Conservation (phyloP, 2,113 vertebrate species). For the Hippocampus barbouri region DNA sequence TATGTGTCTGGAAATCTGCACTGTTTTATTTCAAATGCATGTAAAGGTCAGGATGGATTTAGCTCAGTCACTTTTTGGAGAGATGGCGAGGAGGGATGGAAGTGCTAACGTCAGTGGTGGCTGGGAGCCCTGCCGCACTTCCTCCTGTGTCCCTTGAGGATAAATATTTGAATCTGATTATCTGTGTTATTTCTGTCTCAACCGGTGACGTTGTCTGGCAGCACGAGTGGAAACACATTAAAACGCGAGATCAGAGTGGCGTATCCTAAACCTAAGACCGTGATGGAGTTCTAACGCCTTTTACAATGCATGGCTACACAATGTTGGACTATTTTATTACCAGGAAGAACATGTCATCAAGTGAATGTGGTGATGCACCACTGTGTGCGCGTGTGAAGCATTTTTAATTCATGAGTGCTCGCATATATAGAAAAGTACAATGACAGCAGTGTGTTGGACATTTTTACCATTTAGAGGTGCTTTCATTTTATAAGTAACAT, state of each 20-base stretch:
- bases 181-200: conserved; percentile 58
- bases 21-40: not conserved
- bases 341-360: conserved; percentile 9
- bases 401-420: not conserved
- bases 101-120: conserved; percentile 7
- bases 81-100: conserved; percentile 2
- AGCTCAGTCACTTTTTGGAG: conserved; percentile 7
- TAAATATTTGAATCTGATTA: conserved; percentile 60
- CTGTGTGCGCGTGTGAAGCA: conserved; percentile 3
- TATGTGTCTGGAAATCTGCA: not conserved
- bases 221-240: conserved; percentile 33
- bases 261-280: conserved; percentile 28
- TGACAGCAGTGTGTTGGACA: not conserved
- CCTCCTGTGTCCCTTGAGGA: conserved; percentile 34
- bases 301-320: conserved; percentile 38
- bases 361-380: not conserved
- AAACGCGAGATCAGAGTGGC: conserved; percentile 23
- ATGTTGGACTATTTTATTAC: conserved; percentile 13
- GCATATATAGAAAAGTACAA: conserved; percentile 1
- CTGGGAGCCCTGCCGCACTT: conserved; percentile 26
- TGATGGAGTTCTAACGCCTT: conserved; percentile 21
- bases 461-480: not conserved
- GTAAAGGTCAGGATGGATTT: conserved; percentile 2
- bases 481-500: not conserved
- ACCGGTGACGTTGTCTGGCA: conserved; percentile 38